Percentiles rank a stretch among this genome's conserved stretches.
Evolutionary conservation across 2,888 invertebrate species (phyloP).

Genomic region (Conistra vaccinii): DNA sequence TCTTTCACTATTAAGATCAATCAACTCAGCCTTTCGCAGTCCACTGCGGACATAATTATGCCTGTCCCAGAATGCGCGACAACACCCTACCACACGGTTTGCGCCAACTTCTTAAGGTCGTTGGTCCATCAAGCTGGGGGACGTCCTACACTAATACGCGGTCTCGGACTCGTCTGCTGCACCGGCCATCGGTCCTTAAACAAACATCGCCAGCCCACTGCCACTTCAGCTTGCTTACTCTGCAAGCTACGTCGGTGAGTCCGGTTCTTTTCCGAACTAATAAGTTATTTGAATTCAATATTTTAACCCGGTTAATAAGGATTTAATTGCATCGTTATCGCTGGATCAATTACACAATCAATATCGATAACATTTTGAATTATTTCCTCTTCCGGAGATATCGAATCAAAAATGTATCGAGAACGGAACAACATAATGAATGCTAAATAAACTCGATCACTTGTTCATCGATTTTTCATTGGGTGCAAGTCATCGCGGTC

Average conservation of each 20-base stretch:
- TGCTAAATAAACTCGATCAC: conserved; percentile 11
- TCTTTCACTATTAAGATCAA: background rate
- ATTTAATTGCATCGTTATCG: background rate
- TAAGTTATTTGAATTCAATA: background rate
- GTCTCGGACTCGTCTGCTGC: background rate
- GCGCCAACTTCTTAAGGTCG: too few relatives aligned
- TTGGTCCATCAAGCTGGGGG: too few relatives aligned
- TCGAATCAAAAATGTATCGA: conserved; percentile 27
- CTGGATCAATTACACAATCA: conserved; percentile 7
- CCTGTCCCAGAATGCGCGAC: background rate
- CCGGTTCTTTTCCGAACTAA: background rate
- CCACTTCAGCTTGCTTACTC: background rate
- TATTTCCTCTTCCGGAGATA: conserved; percentile 36
- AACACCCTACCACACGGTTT: background rate
- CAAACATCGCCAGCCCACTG: background rate
- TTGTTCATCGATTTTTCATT: background rate
- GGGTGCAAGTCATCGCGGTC: conserved; percentile 3
- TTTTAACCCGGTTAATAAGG: background rate
- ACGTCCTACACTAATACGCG: background rate
- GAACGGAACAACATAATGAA: conserved; percentile 21
- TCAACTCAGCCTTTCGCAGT: background rate
- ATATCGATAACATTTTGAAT: conserved; percentile 1
- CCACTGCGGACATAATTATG: background rate
- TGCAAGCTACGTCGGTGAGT: background rate
- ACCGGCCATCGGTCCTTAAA: background rate